A percentile compares a stretch with the other conserved stretches of the same genome.
Evolutionary conservation across 1,140 invertebrate genomes (phyloP).

Genomic region (Colletes gigas): DNA sequence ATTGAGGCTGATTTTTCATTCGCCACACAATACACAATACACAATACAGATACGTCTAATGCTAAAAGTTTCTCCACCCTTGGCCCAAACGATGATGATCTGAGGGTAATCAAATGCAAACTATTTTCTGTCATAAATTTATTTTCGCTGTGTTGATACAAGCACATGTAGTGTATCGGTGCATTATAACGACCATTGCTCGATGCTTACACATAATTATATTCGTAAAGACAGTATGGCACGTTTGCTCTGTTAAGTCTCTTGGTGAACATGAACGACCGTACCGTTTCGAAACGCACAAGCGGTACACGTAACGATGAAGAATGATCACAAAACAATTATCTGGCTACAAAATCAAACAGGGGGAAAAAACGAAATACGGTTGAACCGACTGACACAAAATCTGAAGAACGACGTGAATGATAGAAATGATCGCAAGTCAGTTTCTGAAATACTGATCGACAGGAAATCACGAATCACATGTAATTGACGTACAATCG

Average conservation of each 20-base stretch:
- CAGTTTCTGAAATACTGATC: slow-evolving; percentile 50
- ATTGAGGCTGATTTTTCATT: too few relatives aligned
- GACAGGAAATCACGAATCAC: not conserved
- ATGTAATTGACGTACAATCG: slow-evolving; percentile 3
- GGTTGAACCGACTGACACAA: not conserved
- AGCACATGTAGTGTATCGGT: slow-evolving; percentile 59
- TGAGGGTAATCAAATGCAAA: slow-evolving; percentile 64
- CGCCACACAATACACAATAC: too few relatives aligned
- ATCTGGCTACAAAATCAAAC: not conserved
- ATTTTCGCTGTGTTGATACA: slow-evolving; percentile 69
- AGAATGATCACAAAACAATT: not conserved
- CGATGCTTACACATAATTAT: slow-evolving; percentile 58
- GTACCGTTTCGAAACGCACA: not conserved
- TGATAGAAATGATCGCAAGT: slow-evolving; percentile 42
- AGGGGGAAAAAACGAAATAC: not conserved
- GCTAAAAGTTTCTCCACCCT: not conserved
- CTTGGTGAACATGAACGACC: slow-evolving; percentile 17
- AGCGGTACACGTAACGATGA: slow-evolving; percentile 10
- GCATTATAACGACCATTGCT: slow-evolving; percentile 59
- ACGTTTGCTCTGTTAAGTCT: slow-evolving; percentile 42
- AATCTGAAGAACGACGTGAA: not conserved
- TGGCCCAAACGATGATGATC: slow-evolving; percentile 36
- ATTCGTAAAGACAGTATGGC: slow-evolving; percentile 57
- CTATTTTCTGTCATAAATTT: slow-evolving; percentile 69
- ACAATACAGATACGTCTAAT: too few relatives aligned